A percentile compares a stretch with the other conserved stretches of the same genome.
phyloP scores from a whole-genome alignment of 2,888 invertebrate genomes.

The Seladonia tumulorum region DNA sequence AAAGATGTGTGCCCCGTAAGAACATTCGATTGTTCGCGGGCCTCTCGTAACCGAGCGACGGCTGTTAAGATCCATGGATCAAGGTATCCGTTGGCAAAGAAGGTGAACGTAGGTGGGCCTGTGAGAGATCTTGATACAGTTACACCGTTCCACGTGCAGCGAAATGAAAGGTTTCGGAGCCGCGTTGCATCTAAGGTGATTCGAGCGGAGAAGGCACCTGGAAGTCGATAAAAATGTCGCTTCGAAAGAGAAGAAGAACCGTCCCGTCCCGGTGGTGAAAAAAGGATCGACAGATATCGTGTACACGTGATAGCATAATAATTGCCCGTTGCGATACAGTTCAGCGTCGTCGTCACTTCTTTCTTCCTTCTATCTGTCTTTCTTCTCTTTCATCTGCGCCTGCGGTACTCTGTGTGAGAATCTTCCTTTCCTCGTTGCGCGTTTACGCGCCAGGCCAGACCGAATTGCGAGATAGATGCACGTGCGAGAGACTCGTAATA shows the following conservation, averaged over 20 bases:
- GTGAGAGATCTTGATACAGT: constrained; percentile 62
- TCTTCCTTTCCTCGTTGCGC: constrained; percentile 15
- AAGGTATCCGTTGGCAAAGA: constrained; percentile 33
- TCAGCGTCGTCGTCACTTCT: constrained; percentile 19
- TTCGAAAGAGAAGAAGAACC: constrained; percentile 28
- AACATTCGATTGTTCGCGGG: neutral
- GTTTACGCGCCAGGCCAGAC: constrained; percentile 24
- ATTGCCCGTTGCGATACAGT: constrained; percentile 50
- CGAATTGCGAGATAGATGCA: constrained; percentile 46
- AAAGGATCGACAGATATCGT: constrained; percentile 12
- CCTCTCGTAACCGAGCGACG: neutral
- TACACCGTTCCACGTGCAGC: constrained; percentile 53
- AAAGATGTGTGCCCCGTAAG: too few species aligned
- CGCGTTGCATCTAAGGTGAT: constrained; percentile 36
- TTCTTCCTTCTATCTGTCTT: constrained; percentile 35
- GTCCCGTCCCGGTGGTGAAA: neutral
- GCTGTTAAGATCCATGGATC: constrained; percentile 29
- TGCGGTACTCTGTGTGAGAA: neutral
- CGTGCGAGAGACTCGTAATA: constrained; percentile 37
- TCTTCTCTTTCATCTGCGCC: constrained; percentile 29
- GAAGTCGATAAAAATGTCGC: constrained; percentile 42
- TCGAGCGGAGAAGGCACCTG: constrained; percentile 54
- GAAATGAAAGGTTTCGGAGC: constrained; percentile 65
- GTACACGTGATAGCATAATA: constrained; percentile 52
- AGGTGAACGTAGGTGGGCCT: constrained; percentile 68